Base-by-base conservation (phyloP, 2,888 invertebrate species). In the Sarcophaga variegata region DNA sequence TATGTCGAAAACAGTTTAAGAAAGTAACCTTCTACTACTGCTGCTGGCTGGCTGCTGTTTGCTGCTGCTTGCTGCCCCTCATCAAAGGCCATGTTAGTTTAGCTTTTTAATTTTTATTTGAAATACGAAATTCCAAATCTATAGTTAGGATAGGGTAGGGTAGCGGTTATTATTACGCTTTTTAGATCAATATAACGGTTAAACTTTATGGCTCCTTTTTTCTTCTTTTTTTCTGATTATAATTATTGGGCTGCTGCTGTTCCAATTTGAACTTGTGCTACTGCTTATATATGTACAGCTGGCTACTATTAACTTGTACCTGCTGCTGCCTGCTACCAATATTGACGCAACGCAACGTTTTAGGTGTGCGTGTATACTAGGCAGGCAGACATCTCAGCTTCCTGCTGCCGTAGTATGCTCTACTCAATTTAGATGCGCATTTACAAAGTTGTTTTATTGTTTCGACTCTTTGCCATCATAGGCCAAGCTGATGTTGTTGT, bases 171-270 rank as follows among this genome's bases (percentile, higher is more conserved):
- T 49, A 49, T 49, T 14, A 37, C 6, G 37, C 49, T 49, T 62
- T n/a, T 14, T 62, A n/a, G 70, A n/a, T 76, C 60, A 70, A 66
- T 47, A 22, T 81, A 85, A 85, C 78, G 78, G 74, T 81, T 79
- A 63, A 22, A 47, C 20, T 66, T 69, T 20, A 27, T 47, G 62
- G 59, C 25, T 47, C 8, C 20, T 70, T 67, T 47, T 20, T 71
- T 49, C 25, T 27, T 27, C 4, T 66, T 77, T 60, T 79, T 62
- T 77, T 14, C 25, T 79, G 80, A 86, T 88, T 85, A 84, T 88
- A 88, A 88, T 88, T 88, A 87, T 88, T 88, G 83, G 85, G 80
- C 87, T 88, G 70, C 87, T 88, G 70, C 76, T 87, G 83, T 84
- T 81, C 27, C 70, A 75, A 75, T 69, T 83, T 83, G 47, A 60